Conservation (phyloP, 2,888 invertebrate species). For the Cataglyphis altisquamis region DNA sequence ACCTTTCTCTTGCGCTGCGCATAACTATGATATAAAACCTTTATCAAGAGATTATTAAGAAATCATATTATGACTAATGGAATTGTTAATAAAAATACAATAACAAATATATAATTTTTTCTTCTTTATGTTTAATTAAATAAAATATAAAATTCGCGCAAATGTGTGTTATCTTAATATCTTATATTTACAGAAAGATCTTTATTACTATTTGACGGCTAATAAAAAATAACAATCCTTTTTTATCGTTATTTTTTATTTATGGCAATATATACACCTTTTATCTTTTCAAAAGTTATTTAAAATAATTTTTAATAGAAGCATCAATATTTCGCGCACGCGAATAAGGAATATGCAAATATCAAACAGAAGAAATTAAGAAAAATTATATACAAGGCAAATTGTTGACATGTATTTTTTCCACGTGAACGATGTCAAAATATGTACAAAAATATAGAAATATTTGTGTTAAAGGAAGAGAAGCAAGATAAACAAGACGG, state of each 20-base stretch:
- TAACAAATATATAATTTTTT: background rate
- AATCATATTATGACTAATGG: conserved; percentile 29
- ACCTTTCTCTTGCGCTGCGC: conserved; percentile 34
- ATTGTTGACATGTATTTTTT: background rate
- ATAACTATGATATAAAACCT: conserved; percentile 25
- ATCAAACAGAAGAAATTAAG: background rate
- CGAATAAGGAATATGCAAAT: background rate
- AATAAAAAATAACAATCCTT: background rate
- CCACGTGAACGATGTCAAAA: background rate
- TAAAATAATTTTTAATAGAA: background rate
- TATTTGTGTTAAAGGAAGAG: background rate
- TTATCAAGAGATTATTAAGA: conserved; percentile 45
- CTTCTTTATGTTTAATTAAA: background rate
- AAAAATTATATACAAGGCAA: background rate
- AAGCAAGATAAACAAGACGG: conserved; percentile 8
- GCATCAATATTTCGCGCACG: background rate
- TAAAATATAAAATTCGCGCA: background rate
- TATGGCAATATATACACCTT: background rate
- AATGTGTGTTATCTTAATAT: background rate
- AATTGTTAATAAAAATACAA: background rate
- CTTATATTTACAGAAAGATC: background rate
- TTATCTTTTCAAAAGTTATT: background rate
- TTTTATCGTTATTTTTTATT: background rate
- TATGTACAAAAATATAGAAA: background rate
- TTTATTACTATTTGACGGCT: background rate